Base-by-base conservation (phyloP, 1,140 invertebrate species). In the Delia radicum region DNA sequence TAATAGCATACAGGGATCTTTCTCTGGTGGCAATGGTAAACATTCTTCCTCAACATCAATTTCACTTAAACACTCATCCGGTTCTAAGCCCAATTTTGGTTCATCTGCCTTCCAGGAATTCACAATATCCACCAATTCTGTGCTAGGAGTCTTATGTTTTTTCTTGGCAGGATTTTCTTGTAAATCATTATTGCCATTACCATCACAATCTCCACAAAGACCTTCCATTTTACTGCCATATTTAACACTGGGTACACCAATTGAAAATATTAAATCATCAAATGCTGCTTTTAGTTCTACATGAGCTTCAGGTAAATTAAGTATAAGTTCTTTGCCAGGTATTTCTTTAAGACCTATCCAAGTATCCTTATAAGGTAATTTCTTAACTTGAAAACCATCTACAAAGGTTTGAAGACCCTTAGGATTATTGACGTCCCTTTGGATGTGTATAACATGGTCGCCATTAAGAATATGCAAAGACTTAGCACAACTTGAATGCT, bases 151-250 rank as follows among this genome's bases (percentile, higher is more conserved):
- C 48, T 65, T 73, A n/a, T 31, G 6, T 29, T 74, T 74, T 31
- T 74, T 78, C 65, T 80, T 83, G 0, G 82, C 79, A 10, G 87
- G 87, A 75, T 89, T 89, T n/a, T 86, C 77, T 37, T 80, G 88
- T 26, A 93, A 80, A 80, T 94, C 92, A 80, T 92, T 90, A 0
- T 89, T 86, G 12, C 88, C 82, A 80, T 93, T 88, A 12, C 89
- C 88, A 78, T 94, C 93, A 81, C 94, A 95, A 77, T 91, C 89
- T 71, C 94, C 94, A 82, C 94, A 95, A 0, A 95, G 84, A 46
- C 94, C 94, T 85, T 94, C 92, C 31, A 92, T 91, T 72, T 90
- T 90, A 75, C 91, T 91, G 13, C 88, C 89, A 83, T 94, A 95
- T 24, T 91, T 87, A 63, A 91, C 90, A 0, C 94, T 94, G 0